Conservation (phyloP, 2,888 invertebrate species). For the Cephonodes hylas region DNA sequence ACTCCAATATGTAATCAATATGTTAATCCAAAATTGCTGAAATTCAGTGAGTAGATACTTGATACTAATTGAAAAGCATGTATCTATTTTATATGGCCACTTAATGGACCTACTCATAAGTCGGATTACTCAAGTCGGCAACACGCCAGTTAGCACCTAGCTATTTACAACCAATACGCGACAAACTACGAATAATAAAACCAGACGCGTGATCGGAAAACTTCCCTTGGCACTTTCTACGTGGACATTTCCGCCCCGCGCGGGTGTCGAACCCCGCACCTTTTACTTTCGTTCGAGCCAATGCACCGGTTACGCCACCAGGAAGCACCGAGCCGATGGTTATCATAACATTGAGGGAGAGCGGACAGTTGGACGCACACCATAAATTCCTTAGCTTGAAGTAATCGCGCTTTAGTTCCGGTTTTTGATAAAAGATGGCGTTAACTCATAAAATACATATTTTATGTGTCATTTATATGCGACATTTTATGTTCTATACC, state of each 20-base stretch:
- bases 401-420: background rate
- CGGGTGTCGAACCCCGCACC: slow-evolving; percentile 26
- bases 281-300: slow-evolving; percentile 28
- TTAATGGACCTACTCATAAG: background rate
- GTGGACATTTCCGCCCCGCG: slow-evolving; percentile 24
- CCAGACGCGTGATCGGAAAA: slow-evolving; percentile 37
- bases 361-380: background rate
- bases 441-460: too few relatives aligned
- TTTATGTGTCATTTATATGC: too few relatives aligned
- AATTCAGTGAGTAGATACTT: background rate
- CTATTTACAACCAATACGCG: background rate
- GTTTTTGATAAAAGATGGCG: background rate
- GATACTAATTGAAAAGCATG: background rate
- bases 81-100: background rate
- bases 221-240: slow-evolving; percentile 40
- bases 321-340: slow-evolving; percentile 7
- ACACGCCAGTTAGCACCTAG: background rate
- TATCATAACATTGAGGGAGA: background rate
- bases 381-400: background rate
- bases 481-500: too few relatives aligned
- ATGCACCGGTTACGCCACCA: slow-evolving; percentile 11
- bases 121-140: background rate
- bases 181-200: slow-evolving; percentile 6
- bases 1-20: too few relatives aligned
- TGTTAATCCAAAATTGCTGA: background rate